Evolutionary conservation across 2,888 invertebrate genomes (phyloP).

Genomic region (Psococerastis gibbosa): DNA sequence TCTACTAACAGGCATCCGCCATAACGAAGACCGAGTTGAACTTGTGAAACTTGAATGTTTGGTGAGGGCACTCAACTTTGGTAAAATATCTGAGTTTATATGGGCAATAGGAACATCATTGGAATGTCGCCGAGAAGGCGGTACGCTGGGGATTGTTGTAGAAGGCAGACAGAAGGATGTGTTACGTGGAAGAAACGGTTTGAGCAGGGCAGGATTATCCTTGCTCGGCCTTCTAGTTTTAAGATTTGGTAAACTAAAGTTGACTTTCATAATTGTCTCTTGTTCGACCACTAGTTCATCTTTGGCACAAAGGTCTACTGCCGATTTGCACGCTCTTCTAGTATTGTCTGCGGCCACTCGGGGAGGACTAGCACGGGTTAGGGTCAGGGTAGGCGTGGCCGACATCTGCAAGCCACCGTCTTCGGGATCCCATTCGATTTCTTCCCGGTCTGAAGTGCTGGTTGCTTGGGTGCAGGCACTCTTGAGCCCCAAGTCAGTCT

Average conservation of each 20-base stretch:
- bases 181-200: neutral
- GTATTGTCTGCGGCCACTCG: neutral
- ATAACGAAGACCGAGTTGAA: neutral
- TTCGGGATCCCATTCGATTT: neutral
- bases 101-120: neutral
- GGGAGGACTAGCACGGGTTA: neutral
- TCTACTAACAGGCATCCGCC: conserved; percentile 14
- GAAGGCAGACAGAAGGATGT: neutral
- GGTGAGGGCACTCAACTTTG: conserved; percentile 2
- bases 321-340: neutral
- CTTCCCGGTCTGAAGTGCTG: neutral
- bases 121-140: neutral
- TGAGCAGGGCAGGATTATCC: neutral
- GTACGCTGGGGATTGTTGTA: neutral
- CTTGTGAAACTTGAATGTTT: conserved; percentile 8
- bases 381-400: neutral
- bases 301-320: neutral
- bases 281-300: neutral
- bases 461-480: neutral
- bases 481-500: conserved; percentile 14
- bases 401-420: too few species aligned
- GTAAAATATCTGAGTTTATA: neutral
- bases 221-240: too few species aligned
- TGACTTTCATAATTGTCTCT: too few species aligned
- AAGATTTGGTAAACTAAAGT: too few species aligned